Evolutionary conservation across 2,113 vertebrate genomes (phyloP), one percentile per base, ranked within the genome.

Genomic region (Morone chrysops): DNA sequence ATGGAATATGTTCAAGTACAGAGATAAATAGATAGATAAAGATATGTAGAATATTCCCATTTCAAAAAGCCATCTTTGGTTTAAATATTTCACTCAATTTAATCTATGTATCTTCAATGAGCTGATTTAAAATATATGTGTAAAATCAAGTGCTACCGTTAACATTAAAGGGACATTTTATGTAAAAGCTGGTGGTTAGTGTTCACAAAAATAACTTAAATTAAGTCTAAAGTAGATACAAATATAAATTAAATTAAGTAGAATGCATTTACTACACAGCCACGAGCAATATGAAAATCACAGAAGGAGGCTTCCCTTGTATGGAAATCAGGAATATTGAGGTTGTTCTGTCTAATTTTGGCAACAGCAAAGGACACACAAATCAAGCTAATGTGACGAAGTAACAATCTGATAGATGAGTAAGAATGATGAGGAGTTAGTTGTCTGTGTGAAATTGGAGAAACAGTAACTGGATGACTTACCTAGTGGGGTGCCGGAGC

Each of bases 401-500:
- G 65, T 56, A 76, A 87, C 3, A 0, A 12, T 36, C 18, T 22
- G 74, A 71, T 51, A 70, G 67, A 20, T 31, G 48, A 80, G 75
- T 9, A 78, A 65, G 73, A 82, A 56, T 14, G 75, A 47, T 84
- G 82, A 81, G 68, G n/a, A 1, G 47, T n/a, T 20, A n/a, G 40
- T 75, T 22, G 57, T 82, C 66, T 14, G 66, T n/a, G 50, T 72
- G 77, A 74, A 83, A 89, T 60, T 1, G 41, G 81, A 89, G 77
- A 8, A 62, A 66, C 0, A 0, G 85, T 53, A 78, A 88, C 81
- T 48, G 3, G 25, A 18, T 38, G 54, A 50, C 53, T 36, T 4
- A 4, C 2, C 7, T 66, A 60, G 56, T 25, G 14, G 25, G 25
- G 18, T 2, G 68, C 78, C 14, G 31, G 25, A 48, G 18, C 54